Evolutionary conservation across 2,888 invertebrate species (phyloP).

Genomic region (Hymenopus coronatus): DNA sequence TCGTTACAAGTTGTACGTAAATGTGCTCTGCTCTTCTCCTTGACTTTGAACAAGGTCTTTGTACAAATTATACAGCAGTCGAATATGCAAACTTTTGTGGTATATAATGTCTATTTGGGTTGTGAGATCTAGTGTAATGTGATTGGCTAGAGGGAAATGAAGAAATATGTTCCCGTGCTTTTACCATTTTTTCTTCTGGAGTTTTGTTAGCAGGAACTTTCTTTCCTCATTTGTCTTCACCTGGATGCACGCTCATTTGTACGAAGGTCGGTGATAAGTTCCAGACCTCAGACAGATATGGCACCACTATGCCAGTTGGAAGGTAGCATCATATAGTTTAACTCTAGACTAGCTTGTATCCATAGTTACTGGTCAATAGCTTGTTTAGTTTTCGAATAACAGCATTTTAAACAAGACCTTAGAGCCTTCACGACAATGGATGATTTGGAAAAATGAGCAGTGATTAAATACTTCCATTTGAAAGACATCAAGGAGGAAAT

Average conservation of each 20-base stretch:
- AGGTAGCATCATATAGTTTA: no score
- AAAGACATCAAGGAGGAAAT: no score
- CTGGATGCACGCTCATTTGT: neutral
- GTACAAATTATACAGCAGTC: conserved; percentile 1
- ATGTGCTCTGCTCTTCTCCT: neutral
- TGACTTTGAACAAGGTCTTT: neutral
- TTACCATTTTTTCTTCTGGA: neutral
- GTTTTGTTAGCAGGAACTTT: neutral
- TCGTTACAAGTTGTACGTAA: neutral
- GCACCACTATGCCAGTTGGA: no score
- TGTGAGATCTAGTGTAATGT: conserved; percentile 7
- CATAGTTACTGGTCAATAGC: no score
- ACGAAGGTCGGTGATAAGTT: no score
- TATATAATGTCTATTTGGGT: conserved; percentile 6
- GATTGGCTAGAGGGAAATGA: neutral
- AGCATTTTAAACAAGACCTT: no score
- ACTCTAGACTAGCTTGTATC: no score
- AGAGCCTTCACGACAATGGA: no score
- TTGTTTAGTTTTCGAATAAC: no score
- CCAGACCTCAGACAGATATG: no score
- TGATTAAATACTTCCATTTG: no score
- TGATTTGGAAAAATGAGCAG: no score
- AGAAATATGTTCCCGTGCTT: neutral
- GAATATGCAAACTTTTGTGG: neutral
- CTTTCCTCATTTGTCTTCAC: neutral